A percentile compares a stretch with the other conserved stretches of the same genome.
Conservation (phyloP, 1,140 invertebrate species). For the Drosophila dunni region DNA sequence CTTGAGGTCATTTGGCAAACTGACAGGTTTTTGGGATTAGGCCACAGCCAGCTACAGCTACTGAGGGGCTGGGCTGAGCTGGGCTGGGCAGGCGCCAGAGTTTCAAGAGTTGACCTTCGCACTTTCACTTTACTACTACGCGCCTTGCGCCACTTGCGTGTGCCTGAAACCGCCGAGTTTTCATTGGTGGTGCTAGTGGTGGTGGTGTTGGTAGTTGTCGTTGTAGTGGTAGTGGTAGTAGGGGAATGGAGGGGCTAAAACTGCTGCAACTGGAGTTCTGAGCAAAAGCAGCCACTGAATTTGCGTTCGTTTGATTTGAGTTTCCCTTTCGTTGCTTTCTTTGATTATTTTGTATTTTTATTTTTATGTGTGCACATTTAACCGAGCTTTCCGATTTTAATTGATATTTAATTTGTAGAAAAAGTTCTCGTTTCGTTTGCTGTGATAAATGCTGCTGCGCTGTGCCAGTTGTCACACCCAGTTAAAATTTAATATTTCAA, state of each 20-base stretch:
- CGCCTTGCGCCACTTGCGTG: conserved; percentile 58
- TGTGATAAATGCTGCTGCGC: conserved; percentile 22
- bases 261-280: background rate
- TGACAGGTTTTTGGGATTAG: conserved; percentile 34
- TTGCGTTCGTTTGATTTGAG: conserved; percentile 36
- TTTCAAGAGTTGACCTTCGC: conserved; percentile 76
- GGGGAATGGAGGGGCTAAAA: conserved; percentile 17
- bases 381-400: conserved; percentile 19
- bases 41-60: conserved; percentile 32
- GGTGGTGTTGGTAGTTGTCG: conserved; percentile 29
- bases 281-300: conserved; percentile 12
- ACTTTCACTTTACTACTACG: conserved; percentile 80
- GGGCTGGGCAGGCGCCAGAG: conserved; percentile 69
- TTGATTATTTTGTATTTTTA: conserved; percentile 1
- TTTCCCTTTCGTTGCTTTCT: conserved; percentile 22
- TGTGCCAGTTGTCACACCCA: conserved; percentile 62
- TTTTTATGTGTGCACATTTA: conserved; percentile 14
- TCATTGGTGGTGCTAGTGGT: conserved; percentile 47
- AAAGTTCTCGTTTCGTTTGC: conserved; percentile 35
- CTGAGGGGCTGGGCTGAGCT: conserved; percentile 49
- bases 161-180: conserved; percentile 76
- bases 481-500: conserved; percentile 71
- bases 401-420: conserved; percentile 27
- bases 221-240: conserved; percentile 15
- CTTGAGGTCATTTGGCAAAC: conserved; percentile 22